phyloP scores from a whole-genome alignment of 2,797 vertebrate genomes.

The Rhynchotus rufescens region DNA sequence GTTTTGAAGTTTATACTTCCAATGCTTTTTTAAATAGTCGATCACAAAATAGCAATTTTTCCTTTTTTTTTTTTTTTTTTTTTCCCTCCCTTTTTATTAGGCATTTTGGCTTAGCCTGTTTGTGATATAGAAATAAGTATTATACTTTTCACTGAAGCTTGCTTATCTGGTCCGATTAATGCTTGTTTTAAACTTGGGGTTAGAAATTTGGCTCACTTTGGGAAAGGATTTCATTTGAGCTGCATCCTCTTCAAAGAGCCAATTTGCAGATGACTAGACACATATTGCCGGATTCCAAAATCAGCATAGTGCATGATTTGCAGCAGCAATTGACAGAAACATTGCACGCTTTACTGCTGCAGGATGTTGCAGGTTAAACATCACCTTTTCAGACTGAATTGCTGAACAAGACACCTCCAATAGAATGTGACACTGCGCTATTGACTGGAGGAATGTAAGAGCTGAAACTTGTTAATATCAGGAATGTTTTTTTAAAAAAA shows the following conservation, averaged over 20 bases:
- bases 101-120: background rate
- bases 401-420: background rate
- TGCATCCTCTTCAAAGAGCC: background rate
- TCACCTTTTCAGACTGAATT: background rate
- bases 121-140: background rate
- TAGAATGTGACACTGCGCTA: background rate
- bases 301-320: background rate
- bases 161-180: background rate
- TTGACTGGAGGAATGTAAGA: background rate
- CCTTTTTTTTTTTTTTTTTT: background rate
- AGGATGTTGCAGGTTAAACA: background rate
- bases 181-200: background rate
- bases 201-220: background rate
- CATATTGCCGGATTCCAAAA: background rate
- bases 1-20: background rate
- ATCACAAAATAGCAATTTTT: background rate
- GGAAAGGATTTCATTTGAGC: background rate
- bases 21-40: background rate
- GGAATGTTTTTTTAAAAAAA: background rate
- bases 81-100: background rate
- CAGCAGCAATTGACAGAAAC: accelerated
- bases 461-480: background rate
- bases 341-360: accelerated
- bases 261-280: background rate
- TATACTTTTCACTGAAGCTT: background rate